Conservation (phyloP, 2,797 vertebrate species). For the Enteromius afrohamiltoni region DNA sequence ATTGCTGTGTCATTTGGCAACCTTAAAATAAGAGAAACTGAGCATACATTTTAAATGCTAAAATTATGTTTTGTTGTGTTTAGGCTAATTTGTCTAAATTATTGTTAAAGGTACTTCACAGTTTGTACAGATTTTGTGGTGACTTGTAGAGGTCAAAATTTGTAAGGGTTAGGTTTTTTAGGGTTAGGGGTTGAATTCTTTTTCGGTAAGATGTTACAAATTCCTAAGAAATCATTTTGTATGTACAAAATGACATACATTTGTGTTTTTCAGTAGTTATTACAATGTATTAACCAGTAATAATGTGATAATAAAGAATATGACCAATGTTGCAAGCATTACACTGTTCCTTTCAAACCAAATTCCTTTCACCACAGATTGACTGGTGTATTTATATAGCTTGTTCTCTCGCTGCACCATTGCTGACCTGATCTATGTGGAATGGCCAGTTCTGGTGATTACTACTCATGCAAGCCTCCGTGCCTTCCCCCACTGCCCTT, state of each 20-base stretch:
- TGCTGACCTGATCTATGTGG: constrained; percentile 12
- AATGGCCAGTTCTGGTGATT: constrained; percentile 35
- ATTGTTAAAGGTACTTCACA: not conserved
- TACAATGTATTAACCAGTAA: constrained; percentile 6
- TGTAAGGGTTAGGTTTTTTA: not conserved
- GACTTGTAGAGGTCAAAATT: not conserved
- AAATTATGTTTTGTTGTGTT: not conserved
- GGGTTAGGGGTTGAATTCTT: too few species aligned
- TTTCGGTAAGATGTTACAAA: not conserved
- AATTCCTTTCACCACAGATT: too few species aligned
- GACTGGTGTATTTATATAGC: too few species aligned
- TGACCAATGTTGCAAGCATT: not conserved
- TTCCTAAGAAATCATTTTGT: not conserved
- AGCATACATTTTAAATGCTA: not conserved
- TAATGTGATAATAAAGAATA: not conserved
- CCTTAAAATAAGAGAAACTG: not conserved
- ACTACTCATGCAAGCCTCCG: constrained; percentile 20
- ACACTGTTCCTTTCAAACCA: too few species aligned
- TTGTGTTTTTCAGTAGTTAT: constrained; percentile 12
- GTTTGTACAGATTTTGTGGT: not conserved
- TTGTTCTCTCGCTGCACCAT: not conserved
- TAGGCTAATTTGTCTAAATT: not conserved
- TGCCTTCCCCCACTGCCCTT: constrained; percentile 63
- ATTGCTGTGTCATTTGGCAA: not conserved
- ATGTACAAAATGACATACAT: not conserved